Evolutionary conservation across 2,113 vertebrate genomes (phyloP).

Genomic region (Verasper variegatus): DNA sequence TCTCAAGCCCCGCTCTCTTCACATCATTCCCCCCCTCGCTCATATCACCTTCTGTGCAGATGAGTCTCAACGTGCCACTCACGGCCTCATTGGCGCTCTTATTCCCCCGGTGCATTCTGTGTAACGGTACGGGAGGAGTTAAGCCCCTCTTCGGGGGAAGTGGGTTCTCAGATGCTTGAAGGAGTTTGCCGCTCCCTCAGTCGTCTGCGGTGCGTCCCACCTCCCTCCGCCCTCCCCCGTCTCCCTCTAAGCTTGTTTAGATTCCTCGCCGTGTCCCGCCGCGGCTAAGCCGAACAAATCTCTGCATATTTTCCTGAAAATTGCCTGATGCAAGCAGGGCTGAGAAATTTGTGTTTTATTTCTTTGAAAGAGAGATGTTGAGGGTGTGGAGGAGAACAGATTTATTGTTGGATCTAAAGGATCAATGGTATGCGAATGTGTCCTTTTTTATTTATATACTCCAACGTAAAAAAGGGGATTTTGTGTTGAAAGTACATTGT

Average conservation of each 20-base stretch:
- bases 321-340: conserved; percentile 35
- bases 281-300: conserved; percentile 72
- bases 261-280: conserved; percentile 51
- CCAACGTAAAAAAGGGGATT: not conserved
- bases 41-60: conserved; percentile 7
- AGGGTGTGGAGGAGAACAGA: conserved; percentile 8
- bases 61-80: conserved; percentile 15
- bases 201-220: not conserved
- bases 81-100: conserved; percentile 8
- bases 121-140: conserved; percentile 28
- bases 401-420: conserved; percentile 11
- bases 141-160: conserved; percentile 45
- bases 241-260: conserved; percentile 53
- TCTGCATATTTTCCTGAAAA: conserved; percentile 62
- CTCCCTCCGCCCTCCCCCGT: not conserved
- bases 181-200: conserved; percentile 23
- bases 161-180: conserved; percentile 31
- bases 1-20: not conserved
- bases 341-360: conserved; percentile 26
- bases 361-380: not conserved
- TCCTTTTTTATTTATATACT: conserved; percentile 14
- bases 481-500: not conserved
- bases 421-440: conserved; percentile 3
- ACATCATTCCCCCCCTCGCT: not conserved
- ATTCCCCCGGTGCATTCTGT: conserved; percentile 38